A percentile compares a stretch with the other conserved stretches of the same genome.
Conservation (phyloP, 2,888 invertebrate genomes). For the Disparrhopalites patrizii region DNA sequence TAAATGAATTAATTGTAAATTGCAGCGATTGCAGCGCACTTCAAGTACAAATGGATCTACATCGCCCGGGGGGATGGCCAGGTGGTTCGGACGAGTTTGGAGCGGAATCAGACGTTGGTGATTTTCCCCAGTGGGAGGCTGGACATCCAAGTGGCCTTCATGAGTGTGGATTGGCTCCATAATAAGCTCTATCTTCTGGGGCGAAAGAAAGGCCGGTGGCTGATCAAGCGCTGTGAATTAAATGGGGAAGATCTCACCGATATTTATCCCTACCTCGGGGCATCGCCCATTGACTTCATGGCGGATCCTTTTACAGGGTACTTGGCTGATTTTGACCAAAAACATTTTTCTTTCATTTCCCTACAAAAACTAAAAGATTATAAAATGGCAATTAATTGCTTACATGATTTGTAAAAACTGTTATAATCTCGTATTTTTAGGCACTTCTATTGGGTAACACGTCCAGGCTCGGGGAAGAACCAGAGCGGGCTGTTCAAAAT, state of each 20-base stretch:
- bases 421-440: slow-evolving; percentile 24
- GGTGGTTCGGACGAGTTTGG: slow-evolving; percentile 27
- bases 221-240: slow-evolving; percentile 71
- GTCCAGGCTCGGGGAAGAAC: slow-evolving; percentile 8
- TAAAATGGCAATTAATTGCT: too few species aligned
- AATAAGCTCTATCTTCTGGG: slow-evolving; percentile 77
- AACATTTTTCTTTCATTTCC: too few species aligned
- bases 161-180: slow-evolving; percentile 84
- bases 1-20: slow-evolving; percentile 1
- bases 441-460: slow-evolving; percentile 47
- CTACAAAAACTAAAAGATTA: too few species aligned
- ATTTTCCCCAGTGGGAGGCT: slow-evolving; percentile 49
- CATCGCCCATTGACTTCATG: slow-evolving; percentile 73
- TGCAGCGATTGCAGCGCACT: slow-evolving; percentile 41
- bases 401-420: too few species aligned
- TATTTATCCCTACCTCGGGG: slow-evolving; percentile 66
- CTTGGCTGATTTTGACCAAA: too few species aligned
- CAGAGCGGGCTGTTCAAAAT: slow-evolving; percentile 39
- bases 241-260: slow-evolving; percentile 67
- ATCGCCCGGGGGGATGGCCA: slow-evolving; percentile 41
- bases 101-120: slow-evolving; percentile 23
- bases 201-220: slow-evolving; percentile 60
- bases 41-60: slow-evolving; percentile 44
- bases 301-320: slow-evolving; percentile 90
- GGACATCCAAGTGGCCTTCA: slow-evolving; percentile 52